Base-by-base conservation (phyloP, 2,888 invertebrate species). In the Heliconius aoede region DNA sequence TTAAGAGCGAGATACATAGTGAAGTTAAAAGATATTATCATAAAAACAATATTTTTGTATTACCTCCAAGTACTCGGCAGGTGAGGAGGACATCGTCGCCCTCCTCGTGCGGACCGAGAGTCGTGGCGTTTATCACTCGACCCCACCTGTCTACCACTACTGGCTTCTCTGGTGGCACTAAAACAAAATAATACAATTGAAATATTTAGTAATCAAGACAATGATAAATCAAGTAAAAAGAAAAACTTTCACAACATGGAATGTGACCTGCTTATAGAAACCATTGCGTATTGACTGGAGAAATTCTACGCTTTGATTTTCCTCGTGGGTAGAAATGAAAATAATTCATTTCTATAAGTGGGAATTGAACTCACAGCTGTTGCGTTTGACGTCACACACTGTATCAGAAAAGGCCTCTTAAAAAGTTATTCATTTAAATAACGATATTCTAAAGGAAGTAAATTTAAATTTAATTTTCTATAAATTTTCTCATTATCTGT, bases 101-200 rank as follows among this genome's bases (percentile, higher is more conserved):
- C 91, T 98, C 98, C 88, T 97, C 96, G 89, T 97, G 97, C 0
- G 98, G 98, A 4, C 98, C 98, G 72, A 97, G 95, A 71, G 96
- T 95, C 28, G 97, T 96, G 83, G 96, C 96, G 91, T 98, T 97
- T 87, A 98, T 95, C 89, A 97, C 96, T 82, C 97, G 96, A 71
- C 98, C 98, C 96, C 96, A 97, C 81, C 97, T 96, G 93, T 98
- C 97, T 86, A 98, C 95, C 85, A 98, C 97, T 82, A 97, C 96
- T 64, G 98, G 97, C 88, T 96, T 96, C 88, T 98, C 97, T 11
- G 98, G 98, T 81, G 98, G 97, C 86, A 98, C 98, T 98, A 96
- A 7, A 94, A 83, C 80, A 73, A 84, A 18, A 62, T 21, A 28
- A n/a, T 65, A 9, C n/a, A 3, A 26, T 32, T 65, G 26, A 26